Conservation (phyloP, 2,113 vertebrate genomes). For the Plotosus lineatus region DNA sequence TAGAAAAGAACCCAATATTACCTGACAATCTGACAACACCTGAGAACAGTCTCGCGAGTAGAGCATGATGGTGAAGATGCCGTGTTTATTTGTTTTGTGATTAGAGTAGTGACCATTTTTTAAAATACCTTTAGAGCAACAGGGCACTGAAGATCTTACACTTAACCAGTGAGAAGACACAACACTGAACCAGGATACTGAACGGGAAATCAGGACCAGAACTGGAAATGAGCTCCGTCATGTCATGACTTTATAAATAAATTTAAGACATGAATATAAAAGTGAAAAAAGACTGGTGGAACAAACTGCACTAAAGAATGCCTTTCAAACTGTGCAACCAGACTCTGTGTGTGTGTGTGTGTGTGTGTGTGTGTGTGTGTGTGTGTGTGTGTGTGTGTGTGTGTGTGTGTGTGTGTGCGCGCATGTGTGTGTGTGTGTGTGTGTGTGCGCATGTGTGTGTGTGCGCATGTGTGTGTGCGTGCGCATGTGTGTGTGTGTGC, state of each 20-base stretch:
- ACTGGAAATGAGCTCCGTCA: neutral
- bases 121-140: neutral
- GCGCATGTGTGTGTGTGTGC: no score
- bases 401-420: neutral
- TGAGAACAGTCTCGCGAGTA: neutral
- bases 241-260: neutral
- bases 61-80: neutral
- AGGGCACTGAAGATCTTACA: neutral
- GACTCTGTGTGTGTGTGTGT: slow-evolving; percentile 15
- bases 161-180: neutral
- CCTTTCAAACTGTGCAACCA: slow-evolving; percentile 1
- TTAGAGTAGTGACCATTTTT: neutral
- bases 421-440: no score
- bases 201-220: neutral
- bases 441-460: no score
- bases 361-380: slow-evolving; percentile 7
- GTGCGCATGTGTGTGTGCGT: no score
- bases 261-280: neutral
- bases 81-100: neutral
- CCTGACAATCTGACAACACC: neutral
- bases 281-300: neutral
- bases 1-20: no score
- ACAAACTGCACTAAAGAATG: neutral
- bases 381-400: neutral
- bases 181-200: neutral